A percentile compares a stretch with the other conserved stretches of the same genome.
These are phyloP conservation scores for Microcebus tavaratra DNA, from an alignment of 2,113 vertebrate genomes.

Conservation along the genomic window DNA sequence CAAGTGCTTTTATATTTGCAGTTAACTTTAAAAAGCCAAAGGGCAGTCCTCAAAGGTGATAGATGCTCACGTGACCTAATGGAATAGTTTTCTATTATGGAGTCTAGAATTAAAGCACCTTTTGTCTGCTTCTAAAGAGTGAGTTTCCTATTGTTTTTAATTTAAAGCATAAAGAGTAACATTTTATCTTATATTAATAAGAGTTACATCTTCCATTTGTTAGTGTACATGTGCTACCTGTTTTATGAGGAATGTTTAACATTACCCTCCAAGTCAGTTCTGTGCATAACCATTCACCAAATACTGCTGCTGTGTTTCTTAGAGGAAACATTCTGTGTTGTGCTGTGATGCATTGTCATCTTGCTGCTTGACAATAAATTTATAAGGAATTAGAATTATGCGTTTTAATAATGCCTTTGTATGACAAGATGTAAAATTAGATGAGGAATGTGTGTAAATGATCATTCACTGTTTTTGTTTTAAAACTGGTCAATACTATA, in stretches of 20 bases:
- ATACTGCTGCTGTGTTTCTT: constrained; percentile 61
- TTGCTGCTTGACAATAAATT: constrained; percentile 75
- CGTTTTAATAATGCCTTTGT: constrained; percentile 45
- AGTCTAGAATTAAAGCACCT: constrained; percentile 45
- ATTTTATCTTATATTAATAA: background rate
- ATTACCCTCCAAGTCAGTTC: constrained; percentile 43
- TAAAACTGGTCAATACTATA: constrained; percentile 55
- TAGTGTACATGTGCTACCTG: background rate
- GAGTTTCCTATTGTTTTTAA: constrained; percentile 40
- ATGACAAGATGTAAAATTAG: constrained; percentile 37
- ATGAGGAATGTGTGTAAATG: constrained; percentile 57
- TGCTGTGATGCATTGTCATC: constrained; percentile 62
- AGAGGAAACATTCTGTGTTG: constrained; percentile 45
- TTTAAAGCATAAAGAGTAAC: constrained; percentile 22
- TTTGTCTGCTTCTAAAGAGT: constrained; percentile 30
- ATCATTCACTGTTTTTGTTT: constrained; percentile 72
- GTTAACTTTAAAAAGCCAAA: constrained; percentile 62
- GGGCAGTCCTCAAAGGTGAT: constrained; percentile 46
- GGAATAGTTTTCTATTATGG: constrained; percentile 28
- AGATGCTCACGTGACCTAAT: constrained; percentile 52
- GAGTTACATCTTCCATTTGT: constrained; percentile 41
- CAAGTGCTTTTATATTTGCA: constrained; percentile 63
- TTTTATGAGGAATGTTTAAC: background rate
- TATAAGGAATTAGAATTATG: constrained; percentile 70
- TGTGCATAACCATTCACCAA: constrained; percentile 68